phyloP scores from a whole-genome alignment of 2,797 vertebrate genomes.

The Scolopax bukidnonensis region DNA sequence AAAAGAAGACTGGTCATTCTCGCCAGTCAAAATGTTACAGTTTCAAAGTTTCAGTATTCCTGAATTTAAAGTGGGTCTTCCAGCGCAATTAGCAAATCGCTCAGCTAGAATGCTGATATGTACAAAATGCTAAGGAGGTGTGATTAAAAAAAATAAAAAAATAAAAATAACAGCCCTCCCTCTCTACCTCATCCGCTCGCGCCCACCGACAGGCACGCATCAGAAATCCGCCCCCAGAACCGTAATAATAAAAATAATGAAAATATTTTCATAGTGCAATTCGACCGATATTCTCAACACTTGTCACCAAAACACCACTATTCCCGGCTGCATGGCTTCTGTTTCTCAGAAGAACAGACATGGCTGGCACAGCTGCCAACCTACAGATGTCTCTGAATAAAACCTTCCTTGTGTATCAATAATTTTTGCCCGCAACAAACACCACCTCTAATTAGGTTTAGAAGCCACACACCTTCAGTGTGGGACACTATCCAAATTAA shows the following conservation, averaged over 20 bases:
- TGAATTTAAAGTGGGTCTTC: constrained; percentile 63
- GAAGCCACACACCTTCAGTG: background rate
- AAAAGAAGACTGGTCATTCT: constrained; percentile 80
- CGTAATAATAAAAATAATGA: constrained; percentile 51
- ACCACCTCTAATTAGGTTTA: constrained; percentile 41
- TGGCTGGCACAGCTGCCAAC: constrained; percentile 71
- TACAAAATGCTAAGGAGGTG: constrained; percentile 39
- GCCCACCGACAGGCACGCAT: background rate
- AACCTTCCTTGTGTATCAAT: constrained; percentile 62
- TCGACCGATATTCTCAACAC: constrained; percentile 56
- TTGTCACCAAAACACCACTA: constrained; percentile 43
- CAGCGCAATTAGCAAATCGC: constrained; percentile 55
- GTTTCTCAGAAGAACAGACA: constrained; percentile 51
- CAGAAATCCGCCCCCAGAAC: constrained; percentile 6
- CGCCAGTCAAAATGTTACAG: constrained; percentile 72
- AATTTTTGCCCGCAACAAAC: constrained; percentile 36
- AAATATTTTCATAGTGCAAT: constrained; percentile 51
- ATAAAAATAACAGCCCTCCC: constrained; percentile 2
- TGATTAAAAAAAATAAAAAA: background rate
- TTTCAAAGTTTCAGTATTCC: constrained; percentile 66
- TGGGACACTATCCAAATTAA: background rate
- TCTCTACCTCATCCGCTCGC: background rate
- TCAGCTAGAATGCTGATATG: constrained; percentile 57
- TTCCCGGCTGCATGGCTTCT: constrained; percentile 36
- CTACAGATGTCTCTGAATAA: constrained; percentile 73